Evolutionary conservation across 2,113 vertebrate species (phyloP), one percentile per base, ranked within the genome.

Genomic region (Sarotherodon lohbergeri): DNA sequence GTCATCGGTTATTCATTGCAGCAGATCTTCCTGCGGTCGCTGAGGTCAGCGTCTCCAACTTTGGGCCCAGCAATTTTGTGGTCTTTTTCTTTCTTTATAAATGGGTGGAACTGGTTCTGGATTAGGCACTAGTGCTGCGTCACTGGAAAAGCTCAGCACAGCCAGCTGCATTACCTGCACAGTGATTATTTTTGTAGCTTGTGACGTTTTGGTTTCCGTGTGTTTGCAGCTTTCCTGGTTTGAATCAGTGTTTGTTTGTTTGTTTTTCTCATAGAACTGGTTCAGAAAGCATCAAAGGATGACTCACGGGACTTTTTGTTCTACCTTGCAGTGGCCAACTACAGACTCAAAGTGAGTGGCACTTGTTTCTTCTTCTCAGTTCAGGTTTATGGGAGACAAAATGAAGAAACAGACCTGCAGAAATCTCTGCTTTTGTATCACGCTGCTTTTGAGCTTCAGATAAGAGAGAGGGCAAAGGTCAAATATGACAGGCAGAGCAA

Each of bases 281-380:
- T 98, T 83, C 96, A 96, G 29, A 97, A 97, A 83, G 94, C 97
- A 16, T 94, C 93, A 36, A 97, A 98, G 90, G 98, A 98, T 1
- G 98, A 98, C 29, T 97, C 97, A 52, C 94, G 98, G 43, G 98
- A 98, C 89, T 98, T 97, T 22, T 85, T 98, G 79, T 98, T 98
- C 92, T 98, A 98, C 93, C 94, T 98, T 71, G 95, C 96, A 0
- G 97, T 98, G 91, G 98, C 97, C 76, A 97, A 98, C 94, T 98
- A 98, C 95, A 96, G 97, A 91, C 96, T 98, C 52, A 98, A 98
- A 96, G 98, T 98, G 36, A 93, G 92, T 88, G 7, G 32, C 32
- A 2, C 10, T 46, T 78, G 27, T 78, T 78, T 78, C 27, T 41
- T 68, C 57, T 43, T 13, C 10, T 32, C 0, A 17, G n/a, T 41